Evolutionary conservation across 2,113 vertebrate genomes (phyloP), one percentile per base, ranked within the genome.

Genomic region (Ceyx margarethae): DNA sequence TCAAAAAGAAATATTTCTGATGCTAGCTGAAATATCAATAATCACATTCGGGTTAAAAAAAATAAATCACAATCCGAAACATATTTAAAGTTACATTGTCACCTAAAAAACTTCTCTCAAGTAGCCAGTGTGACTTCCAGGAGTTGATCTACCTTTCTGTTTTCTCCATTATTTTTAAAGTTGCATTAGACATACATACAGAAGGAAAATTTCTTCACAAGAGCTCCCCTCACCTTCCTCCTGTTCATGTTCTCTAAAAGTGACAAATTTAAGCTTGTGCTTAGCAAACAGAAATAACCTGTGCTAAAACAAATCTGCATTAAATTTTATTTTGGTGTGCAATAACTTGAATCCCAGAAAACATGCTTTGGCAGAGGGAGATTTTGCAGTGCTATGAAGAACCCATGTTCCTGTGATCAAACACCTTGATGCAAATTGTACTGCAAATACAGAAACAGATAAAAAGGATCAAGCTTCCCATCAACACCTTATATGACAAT

Each of bases 311-410:
- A 40, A 28, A 40, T 8, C 33, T 13, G 14, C 9, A 28, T 20
- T 9, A 2, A 45, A 62, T 33, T 31, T 76, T 23, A 28, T 42
- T 67, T 33, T 29, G 40, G 46, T 45, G 50, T 8, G 29, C 33
- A 26, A 1, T 21, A 10, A 16, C 31, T 37, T 21, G 28, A 72
- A 58, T 20, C 21, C 35, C 37, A 23, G 26, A 60, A 79, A 33
- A 5, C 21, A 23, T 0, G 1, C 25, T 37, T 16, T 26, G 15
- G 9, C 2, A 1, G 7, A 15, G 12, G 15, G n/a, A 29, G 16
- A n/a, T 58, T 65, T 31, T 53, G n/a, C 75, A 81, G 29, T 3
- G 22, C 10, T n/a, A 53, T 1, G 0, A 35, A 69, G n/a, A 54
- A 58, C 48, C 26, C 21, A 15, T 1, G 2, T 31, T 35, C 19